Base-by-base conservation (phyloP, 2,113 vertebrate genomes). In the Psammodynastes pulverulentus region DNA sequence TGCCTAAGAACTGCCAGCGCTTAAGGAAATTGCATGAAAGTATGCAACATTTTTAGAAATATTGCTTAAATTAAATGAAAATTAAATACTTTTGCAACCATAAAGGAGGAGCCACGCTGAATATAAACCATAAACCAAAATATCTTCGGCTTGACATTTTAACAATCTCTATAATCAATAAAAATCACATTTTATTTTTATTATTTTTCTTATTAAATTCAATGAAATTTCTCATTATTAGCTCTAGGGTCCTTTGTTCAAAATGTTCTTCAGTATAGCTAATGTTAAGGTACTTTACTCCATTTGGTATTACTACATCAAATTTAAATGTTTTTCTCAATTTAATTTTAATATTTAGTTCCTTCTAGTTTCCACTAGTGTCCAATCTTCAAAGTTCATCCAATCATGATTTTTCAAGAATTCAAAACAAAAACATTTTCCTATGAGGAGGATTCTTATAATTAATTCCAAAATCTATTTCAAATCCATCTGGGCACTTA, bases 141-240 rank as follows among this genome's bases (percentile, higher is more conserved):
- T 94, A 54, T 53, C 87, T 93, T 79, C 46, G 93, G 90, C 91
- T 95, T 95, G 96, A 95, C 96, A 95, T 96, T 95, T 95, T 94
- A 95, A 94, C 53, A 24, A 12, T 29, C 45, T 89, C 62, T 95
- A 94, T 96, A 95, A 95, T 95, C 95, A 92, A 88, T 45, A 34
- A 58, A 88, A 88, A 91, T 88, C 58, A 93, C 19, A 91, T 2
- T 2, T 46, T 58, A 1, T 34, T 48, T 49, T 95, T 72, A 93
- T 93, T 93, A 89, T 93, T 92, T 92, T 84, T 26, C 23, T 52
- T 52, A 88, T 12, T 39, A 87, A 72, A 91, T 93, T 94, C 95
- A 94, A 95, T 95, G 94, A 91, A 96, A 90, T 89, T 90, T 94
- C 90, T 94, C 90, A 95, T 96, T 89, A 96, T 94, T 95, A 93